Conservation (phyloP, 53 echinoderm and acorn worm genomes). For the Holothuria scabra region DNA sequence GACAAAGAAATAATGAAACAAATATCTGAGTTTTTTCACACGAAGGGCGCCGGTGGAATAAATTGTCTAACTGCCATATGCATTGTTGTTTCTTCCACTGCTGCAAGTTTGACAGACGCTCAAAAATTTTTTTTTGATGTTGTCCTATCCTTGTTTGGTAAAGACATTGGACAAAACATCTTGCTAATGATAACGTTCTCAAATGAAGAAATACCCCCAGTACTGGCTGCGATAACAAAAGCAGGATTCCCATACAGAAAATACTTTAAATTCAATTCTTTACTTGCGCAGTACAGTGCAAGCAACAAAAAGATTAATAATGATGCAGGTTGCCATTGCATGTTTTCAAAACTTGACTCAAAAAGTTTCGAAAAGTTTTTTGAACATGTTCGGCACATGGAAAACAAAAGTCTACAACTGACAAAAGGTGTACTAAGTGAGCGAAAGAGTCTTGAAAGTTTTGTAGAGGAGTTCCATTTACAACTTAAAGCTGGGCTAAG, state of each 20-base stretch:
- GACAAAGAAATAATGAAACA: conserved; percentile 59
- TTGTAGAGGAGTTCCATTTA: conserved; percentile 47
- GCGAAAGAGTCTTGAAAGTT: conserved; percentile 41
- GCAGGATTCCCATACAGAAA: conserved; percentile 37
- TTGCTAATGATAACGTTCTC: too few species aligned
- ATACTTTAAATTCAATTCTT: conserved; percentile 57
- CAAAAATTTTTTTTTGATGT: conserved; percentile 63
- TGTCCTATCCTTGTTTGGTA: conserved; percentile 57
- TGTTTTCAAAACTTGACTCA: conserved; percentile 27
- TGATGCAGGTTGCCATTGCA: background rate
- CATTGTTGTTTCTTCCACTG: conserved; percentile 51
- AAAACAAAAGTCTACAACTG: conserved; percentile 38
- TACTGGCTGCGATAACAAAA: conserved; percentile 44
- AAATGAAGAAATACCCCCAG: conserved; percentile 7
- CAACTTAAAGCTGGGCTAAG: conserved; percentile 23
- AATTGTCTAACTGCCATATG: conserved; percentile 62
- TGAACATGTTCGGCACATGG: background rate
- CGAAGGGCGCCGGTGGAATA: background rate
- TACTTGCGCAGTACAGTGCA: conserved; percentile 29
- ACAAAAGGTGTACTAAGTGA: conserved; percentile 51
- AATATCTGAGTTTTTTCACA: conserved; percentile 50
- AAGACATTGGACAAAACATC: background rate
- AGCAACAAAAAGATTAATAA: background rate
- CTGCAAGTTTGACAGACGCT: conserved; percentile 42
- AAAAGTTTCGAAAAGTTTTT: conserved; percentile 46